Evolutionary conservation across 2,888 invertebrate species (phyloP).

Genomic region (Polietes domitor): DNA sequence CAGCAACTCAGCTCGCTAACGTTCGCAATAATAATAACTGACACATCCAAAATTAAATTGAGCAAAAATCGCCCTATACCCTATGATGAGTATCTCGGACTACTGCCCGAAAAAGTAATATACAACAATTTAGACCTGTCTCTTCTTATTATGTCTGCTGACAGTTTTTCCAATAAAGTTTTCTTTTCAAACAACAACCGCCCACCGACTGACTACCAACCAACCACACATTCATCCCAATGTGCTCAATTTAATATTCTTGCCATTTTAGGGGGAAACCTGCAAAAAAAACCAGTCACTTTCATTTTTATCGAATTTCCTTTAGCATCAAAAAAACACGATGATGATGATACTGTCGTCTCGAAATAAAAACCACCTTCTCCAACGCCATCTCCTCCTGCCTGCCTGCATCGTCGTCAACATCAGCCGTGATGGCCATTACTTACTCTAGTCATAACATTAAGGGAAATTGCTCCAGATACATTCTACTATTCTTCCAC

Average conservation of each 20-base stretch:
- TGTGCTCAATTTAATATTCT: neutral
- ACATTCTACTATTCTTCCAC: neutral
- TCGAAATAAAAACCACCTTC: constrained; percentile 37
- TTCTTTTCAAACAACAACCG: too few species aligned
- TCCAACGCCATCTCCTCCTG: constrained; percentile 4
- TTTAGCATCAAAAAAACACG: constrained; percentile 13
- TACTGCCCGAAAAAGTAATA: too few species aligned
- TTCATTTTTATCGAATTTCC: constrained; percentile 57
- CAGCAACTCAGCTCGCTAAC: too few species aligned
- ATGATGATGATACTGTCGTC: constrained; percentile 21
- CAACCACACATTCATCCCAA: too few species aligned
- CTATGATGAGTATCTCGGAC: too few species aligned
- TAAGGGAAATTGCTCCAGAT: constrained; percentile 30
- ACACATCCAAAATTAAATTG: too few species aligned
- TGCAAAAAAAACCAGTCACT: constrained; percentile 46
- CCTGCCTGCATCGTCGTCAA: constrained; percentile 24
- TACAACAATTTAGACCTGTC: too few species aligned
- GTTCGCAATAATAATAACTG: too few species aligned
- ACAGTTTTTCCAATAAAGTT: too few species aligned
- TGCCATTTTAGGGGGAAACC: neutral
- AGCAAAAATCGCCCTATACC: too few species aligned
- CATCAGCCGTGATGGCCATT: constrained; percentile 13
- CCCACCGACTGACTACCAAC: too few species aligned
- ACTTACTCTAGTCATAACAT: constrained; percentile 33
- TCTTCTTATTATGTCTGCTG: too few species aligned